Base-by-base conservation (phyloP, 2,113 vertebrate species). In the Rhynchomys soricoides region DNA sequence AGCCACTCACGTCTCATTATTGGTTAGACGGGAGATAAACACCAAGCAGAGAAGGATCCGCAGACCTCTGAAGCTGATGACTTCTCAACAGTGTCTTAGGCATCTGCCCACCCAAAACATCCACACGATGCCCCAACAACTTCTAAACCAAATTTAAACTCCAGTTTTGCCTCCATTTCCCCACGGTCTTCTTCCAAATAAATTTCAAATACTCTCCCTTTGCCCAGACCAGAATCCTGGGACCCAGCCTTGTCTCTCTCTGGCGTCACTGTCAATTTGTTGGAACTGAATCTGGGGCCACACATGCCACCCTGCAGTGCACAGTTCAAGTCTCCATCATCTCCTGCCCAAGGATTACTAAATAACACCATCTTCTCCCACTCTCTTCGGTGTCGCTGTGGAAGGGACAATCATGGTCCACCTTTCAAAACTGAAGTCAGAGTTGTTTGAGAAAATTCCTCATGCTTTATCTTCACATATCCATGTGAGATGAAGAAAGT, bases 321-420 rank as follows among this genome's bases (percentile, higher is more conserved):
- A 1, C 1, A 3, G 7, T 7, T 16, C 2, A 0, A 31, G 50
- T 48, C 4, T 75, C 55, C 21, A 3, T 55, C 22, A 7, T 22
- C 45, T 71, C 43, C 4, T 6, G 40, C 37, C 26, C 13, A 22
- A 13, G 31, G 19, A 24, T 34, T 6, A 40, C 24, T 21, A 9
- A 6, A 6, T 21, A 37, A 21, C 19, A 66, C 16, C 11, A 37
- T 12, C 1, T 29, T 34, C 3, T 5, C 8, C 5, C 43, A 3
- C 40, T 24, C 45, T 9, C 29, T 66, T 78, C 26, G 0, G 7
- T 6, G 45, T 52, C 22, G 11, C 7, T 26, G 3, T 24, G 37
- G 43, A 50, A 31, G 34, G 0, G 15, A 66, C 26, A 11, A 29
- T 13, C 71, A 66, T 1, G 37, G 15, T 40, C 3, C 0, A 22